phyloP scores from a whole-genome alignment of 1,140 invertebrate genomes.

The Micrasema longulum region DNA sequence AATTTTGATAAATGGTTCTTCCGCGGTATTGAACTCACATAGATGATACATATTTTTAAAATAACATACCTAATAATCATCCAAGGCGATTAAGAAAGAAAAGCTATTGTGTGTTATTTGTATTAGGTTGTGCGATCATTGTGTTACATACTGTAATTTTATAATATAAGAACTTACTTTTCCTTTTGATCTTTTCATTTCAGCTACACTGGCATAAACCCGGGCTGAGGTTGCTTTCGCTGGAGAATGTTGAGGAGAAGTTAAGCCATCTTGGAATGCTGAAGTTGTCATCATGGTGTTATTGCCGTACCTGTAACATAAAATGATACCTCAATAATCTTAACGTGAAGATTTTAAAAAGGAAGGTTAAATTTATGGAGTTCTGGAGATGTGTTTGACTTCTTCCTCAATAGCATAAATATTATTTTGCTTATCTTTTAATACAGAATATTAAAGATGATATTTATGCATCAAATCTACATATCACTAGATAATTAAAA shows the following conservation, averaged over 20 bases:
- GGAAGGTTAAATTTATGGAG: not conserved
- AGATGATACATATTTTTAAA: no score
- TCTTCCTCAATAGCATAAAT: not conserved
- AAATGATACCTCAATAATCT: not conserved
- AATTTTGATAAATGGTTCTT: no score
- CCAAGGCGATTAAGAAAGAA: no score
- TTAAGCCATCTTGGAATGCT: slow-evolving; percentile 76
- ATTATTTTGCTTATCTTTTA: no score
- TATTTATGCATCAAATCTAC: no score
- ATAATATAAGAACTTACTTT: slow-evolving; percentile 71
- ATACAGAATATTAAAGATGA: no score
- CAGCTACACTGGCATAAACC: slow-evolving; percentile 93
- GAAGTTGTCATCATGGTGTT: slow-evolving; percentile 79
- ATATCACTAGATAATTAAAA: no score
- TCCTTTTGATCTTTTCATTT: slow-evolving; percentile 89
- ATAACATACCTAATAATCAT: no score
- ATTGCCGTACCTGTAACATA: slow-evolving; percentile 54
- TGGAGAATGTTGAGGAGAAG: slow-evolving; percentile 75
- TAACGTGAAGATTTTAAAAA: not conserved
- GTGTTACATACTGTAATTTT: no score
- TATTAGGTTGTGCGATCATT: no score
- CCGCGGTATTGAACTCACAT: no score
- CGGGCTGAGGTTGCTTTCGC: slow-evolving; percentile 72
- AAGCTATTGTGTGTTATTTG: no score
- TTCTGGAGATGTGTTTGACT: not conserved